Conservation (phyloP, 2,797 vertebrate genomes). For the Chaunax sp. region DNA sequence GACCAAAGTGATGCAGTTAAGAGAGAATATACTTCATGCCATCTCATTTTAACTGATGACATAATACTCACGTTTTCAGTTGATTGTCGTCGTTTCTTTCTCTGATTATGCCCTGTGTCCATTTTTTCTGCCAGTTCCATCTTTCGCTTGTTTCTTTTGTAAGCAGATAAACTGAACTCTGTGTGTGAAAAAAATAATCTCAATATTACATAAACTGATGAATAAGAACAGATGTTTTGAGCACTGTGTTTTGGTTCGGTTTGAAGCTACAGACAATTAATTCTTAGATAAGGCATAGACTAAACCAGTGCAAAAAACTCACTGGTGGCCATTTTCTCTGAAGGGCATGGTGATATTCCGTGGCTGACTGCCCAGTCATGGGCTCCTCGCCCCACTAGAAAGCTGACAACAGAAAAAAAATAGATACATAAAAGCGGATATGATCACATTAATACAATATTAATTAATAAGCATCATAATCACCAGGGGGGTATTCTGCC, state of each 20-base stretch:
- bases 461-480: conserved; percentile 64
- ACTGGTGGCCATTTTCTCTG: conserved; percentile 98
- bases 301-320: conserved; percentile 72
- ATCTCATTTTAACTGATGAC: conserved; percentile 6
- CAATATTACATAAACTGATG: neutral
- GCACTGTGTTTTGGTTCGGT: conserved; percentile 7
- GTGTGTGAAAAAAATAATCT: conserved; percentile 55
- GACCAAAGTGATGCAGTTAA: neutral
- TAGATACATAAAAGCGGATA: conserved; percentile 13
- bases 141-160: conserved; percentile 98
- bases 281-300: neutral
- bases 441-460: neutral
- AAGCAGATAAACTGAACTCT: conserved; percentile 99
- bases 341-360: conserved; percentile 94
- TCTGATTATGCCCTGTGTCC: conserved; percentile 91
- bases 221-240: neutral
- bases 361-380: conserved; percentile 97
- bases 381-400: conserved; percentile 97
- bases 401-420: conserved; percentile 81
- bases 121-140: conserved; percentile 97
- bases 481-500: conserved; percentile 99
- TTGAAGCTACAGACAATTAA: neutral
- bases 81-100: conserved; percentile 96
- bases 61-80: conserved; percentile 89
- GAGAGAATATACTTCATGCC: neutral